Conservation (phyloP, 1,140 invertebrate species). For the Diachasma alloeum region DNA sequence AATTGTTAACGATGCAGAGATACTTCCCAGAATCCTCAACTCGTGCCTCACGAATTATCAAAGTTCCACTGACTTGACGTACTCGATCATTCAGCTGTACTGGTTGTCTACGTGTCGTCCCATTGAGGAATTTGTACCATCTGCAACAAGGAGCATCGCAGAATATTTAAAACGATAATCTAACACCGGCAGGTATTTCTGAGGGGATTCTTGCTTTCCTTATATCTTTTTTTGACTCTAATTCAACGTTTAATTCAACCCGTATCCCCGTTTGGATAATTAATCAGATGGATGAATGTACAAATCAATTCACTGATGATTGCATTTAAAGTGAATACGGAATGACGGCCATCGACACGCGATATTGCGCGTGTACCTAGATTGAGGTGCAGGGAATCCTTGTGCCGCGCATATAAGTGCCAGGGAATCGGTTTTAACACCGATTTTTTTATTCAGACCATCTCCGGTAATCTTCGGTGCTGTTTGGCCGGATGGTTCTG, state of each 20-base stretch:
- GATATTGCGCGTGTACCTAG: conserved; percentile 47
- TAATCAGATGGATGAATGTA: background rate
- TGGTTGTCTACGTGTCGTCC: conserved; percentile 81
- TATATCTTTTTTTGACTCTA: background rate
- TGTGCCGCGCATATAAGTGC: conserved; percentile 75
- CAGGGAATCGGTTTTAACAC: conserved; percentile 52
- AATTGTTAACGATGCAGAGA: conserved; percentile 93
- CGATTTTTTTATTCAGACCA: conserved; percentile 53
- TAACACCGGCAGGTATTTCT: too few relatives aligned
- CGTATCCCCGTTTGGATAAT: too few relatives aligned
- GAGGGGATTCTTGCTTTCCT: background rate
- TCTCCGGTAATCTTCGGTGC: conserved; percentile 67
- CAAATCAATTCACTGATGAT: conserved; percentile 2
- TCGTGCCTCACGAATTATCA: conserved; percentile 89
- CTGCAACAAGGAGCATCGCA: conserved; percentile 70
- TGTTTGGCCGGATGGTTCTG: conserved; percentile 72
- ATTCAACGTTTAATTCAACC: background rate
- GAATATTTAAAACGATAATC: background rate
- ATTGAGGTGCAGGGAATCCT: conserved; percentile 68
- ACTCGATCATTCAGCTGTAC: conserved; percentile 86
- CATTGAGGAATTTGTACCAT: conserved; percentile 94
- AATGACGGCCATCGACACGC: conserved; percentile 3
- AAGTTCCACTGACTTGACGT: conserved; percentile 91
- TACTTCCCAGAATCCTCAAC: conserved; percentile 94
- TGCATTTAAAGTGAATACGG: background rate